Conservation (phyloP, 2,113 vertebrate species). For the Passer montanus region DNA sequence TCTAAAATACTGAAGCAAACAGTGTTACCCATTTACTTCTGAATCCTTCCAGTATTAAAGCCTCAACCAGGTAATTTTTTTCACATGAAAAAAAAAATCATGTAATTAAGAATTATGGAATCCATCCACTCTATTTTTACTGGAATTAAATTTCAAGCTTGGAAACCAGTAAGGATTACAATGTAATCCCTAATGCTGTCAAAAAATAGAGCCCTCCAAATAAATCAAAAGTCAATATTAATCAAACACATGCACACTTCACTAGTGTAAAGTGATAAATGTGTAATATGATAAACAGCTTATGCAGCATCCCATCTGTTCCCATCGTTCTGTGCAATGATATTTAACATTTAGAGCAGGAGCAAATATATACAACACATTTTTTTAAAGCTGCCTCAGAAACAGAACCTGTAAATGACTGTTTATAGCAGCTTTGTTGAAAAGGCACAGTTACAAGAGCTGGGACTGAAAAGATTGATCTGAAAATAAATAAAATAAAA, state of each 20-base stretch:
- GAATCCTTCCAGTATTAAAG: background rate
- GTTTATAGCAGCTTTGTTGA: slow-evolving; percentile 35
- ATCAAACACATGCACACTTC: slow-evolving; percentile 41
- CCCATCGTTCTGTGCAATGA: slow-evolving; percentile 20
- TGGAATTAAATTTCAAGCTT: background rate
- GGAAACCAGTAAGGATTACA: background rate
- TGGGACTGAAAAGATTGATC: background rate
- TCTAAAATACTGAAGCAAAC: background rate
- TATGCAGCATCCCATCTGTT: slow-evolving; percentile 61
- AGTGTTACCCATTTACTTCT: background rate
- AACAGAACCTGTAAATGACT: slow-evolving; percentile 11
- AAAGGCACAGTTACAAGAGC: background rate
- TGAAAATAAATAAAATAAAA: background rate
- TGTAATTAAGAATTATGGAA: background rate
- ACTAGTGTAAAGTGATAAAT: slow-evolving; percentile 45
- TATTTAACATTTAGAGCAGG: slow-evolving; percentile 57
- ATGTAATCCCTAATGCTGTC: background rate
- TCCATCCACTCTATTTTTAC: background rate
- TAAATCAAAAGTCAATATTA: slow-evolving; percentile 47
- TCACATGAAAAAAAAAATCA: background rate
- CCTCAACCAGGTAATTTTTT: background rate
- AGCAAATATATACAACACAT: slow-evolving; percentile 44
- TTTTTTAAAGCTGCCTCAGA: slow-evolving; percentile 39
- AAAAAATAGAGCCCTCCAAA: slow-evolving; percentile 14
- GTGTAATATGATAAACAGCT: slow-evolving; percentile 53